Evolutionary conservation across 2,113 vertebrate species (phyloP).

Genomic region (Myotis brandtii): DNA sequence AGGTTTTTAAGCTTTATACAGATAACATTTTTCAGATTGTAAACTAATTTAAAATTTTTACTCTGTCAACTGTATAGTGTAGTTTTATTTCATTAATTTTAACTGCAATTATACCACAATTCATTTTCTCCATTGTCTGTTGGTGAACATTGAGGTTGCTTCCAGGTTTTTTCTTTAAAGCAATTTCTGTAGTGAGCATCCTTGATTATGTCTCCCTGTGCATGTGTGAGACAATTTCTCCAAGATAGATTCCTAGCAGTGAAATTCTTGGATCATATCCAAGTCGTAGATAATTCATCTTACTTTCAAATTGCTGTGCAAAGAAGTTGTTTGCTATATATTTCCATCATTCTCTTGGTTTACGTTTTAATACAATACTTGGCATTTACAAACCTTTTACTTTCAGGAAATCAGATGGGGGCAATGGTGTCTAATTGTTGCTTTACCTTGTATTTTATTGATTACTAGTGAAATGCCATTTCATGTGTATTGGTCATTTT

Average conservation of each 20-base stretch:
- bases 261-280: not conserved
- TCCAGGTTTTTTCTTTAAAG: not conserved
- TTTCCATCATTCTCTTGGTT: not conserved
- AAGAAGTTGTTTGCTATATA: not conserved
- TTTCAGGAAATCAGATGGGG: not conserved
- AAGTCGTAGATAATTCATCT: not conserved
- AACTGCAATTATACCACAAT: not conserved
- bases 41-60: slow-evolving; percentile 18
- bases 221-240: not conserved
- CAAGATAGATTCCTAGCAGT: not conserved
- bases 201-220: not conserved
- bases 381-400: not conserved
- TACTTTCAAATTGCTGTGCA: not conserved
- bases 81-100: slow-evolving; percentile 7
- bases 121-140: not conserved
- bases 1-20: not conserved
- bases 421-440: not conserved
- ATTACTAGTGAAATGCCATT: not conserved
- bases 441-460: not conserved
- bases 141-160: not conserved
- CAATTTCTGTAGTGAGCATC: not conserved
- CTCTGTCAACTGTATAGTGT: not conserved
- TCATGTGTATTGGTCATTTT: not conserved
- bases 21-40: not conserved
- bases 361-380: not conserved